Evolutionary conservation across 2,797 vertebrate species (phyloP).

Genomic region (Amazona ochrocephala): DNA sequence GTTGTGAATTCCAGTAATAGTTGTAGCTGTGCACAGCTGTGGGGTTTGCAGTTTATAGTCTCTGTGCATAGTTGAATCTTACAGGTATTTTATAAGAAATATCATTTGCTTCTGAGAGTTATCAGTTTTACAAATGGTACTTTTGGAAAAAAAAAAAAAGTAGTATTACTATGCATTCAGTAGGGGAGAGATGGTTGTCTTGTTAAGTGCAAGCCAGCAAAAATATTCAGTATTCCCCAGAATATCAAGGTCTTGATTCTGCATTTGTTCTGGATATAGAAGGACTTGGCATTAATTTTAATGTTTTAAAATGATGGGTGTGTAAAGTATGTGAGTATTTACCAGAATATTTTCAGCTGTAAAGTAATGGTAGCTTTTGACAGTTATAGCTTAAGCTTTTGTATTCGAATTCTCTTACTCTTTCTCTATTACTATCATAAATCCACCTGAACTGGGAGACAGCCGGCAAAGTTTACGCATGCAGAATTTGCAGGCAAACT

Average conservation of each 20-base stretch:
- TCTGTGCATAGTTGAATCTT: not conserved
- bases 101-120: not conserved
- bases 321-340: not conserved
- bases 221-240: not conserved
- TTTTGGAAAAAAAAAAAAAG: not conserved
- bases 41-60: not conserved
- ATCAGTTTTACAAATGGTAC: not conserved
- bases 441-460: constrained; percentile 23
- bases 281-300: not conserved
- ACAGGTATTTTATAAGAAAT: not conserved
- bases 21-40: not conserved
- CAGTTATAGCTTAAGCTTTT: constrained; percentile 38
- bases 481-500: constrained; percentile 48
- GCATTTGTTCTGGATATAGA: not conserved
- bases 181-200: not conserved
- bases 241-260: not conserved
- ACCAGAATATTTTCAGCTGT: constrained; percentile 7
- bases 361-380: constrained; percentile 22
- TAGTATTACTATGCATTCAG: not conserved
- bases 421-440: constrained; percentile 36
- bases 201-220: not conserved
- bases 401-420: constrained; percentile 18
- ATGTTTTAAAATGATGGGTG: not conserved
- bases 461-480: constrained; percentile 11
- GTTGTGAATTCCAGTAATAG: not conserved